Base-by-base conservation (phyloP, 2,797 vertebrate species). In the Nasua narica region DNA sequence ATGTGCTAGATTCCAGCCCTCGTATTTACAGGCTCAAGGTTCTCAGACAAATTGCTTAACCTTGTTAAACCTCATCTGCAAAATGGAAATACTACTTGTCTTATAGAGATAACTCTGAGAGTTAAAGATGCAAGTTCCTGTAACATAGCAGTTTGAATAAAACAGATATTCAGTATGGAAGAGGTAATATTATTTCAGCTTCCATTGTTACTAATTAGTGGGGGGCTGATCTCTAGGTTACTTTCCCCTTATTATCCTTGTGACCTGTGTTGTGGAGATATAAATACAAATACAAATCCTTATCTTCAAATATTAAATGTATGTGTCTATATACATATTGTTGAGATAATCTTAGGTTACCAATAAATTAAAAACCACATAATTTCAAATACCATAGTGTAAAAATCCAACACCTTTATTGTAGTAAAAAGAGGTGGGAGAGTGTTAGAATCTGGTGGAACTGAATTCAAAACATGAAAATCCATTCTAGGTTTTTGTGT, bases 71-170 rank as follows among this genome's bases (percentile, higher is more conserved):
- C 4, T 92, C 83, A 86, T 85, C 87, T 95, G 37, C 50, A 50
- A 96, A 94, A 93, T 85, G 79, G 69, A 96, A 93, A 85, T 92
- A n/a, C 29, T 43, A 19, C 11, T 94, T 92, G 8, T 50, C 81
- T 86, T 65, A 48, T 56, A 60, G 29, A 37, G 11, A 62, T 82
- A 60, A 83, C 40, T 60, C 19, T 81, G 40, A 19, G n/a, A 94
- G 86, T 95, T 79, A 94, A 92, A 82, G 52, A n/a, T 93, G 7
- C 16, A 90, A 67, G 21, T 74, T 18, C 12, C 37, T 60, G 7
- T 27, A 85, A 74, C 14, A 10, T n/a, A 74, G 19, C 35, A 52
- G 10, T 77, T 35, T 35, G 65, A 87, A 32, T 19, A 91, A 95
- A 84, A 50, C 3, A 91, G 18, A 48, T 60, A 2, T 62, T 92